Evolutionary conservation across 2,797 vertebrate species (phyloP).

Genomic region (Sylvilagus floridanus): DNA sequence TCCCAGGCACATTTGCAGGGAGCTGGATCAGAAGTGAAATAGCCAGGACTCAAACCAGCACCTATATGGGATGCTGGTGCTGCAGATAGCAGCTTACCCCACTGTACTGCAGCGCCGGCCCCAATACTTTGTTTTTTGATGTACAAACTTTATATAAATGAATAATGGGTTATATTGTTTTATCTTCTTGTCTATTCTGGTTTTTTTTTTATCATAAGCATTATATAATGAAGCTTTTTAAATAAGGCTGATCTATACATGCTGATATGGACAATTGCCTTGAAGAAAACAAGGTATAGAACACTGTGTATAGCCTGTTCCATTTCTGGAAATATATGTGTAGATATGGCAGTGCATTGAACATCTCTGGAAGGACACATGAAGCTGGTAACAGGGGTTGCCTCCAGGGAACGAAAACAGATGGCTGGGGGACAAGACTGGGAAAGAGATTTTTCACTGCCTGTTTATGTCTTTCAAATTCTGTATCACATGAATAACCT

Average conservation of each 20-base stretch:
- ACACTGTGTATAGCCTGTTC: neutral
- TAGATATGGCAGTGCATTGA: neutral
- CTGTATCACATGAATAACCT: slow-evolving; percentile 18
- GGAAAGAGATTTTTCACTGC: slow-evolving; percentile 34
- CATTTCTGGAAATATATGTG: neutral
- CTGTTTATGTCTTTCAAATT: slow-evolving; percentile 54
- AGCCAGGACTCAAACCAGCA: too few relatives aligned
- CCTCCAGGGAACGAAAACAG: slow-evolving; percentile 14
- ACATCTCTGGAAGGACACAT: slow-evolving; percentile 28
- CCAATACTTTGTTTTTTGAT: too few relatives aligned
- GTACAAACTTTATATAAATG: slow-evolving; percentile 11
- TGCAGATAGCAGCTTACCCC: too few relatives aligned
- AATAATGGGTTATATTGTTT: neutral
- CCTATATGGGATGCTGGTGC: too few relatives aligned
- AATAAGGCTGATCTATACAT: neutral
- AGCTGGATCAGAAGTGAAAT: too few relatives aligned
- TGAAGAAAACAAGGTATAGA: slow-evolving; percentile 18
- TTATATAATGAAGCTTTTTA: neutral
- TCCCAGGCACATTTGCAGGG: too few relatives aligned
- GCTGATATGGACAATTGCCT: neutral
- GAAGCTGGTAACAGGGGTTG: neutral
- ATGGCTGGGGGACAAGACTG: neutral
- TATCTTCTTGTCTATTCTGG: neutral
- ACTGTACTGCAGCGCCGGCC: too few relatives aligned
- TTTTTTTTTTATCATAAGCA: neutral